Percentiles rank a stretch among this genome's conserved stretches.
Evolutionary conservation across 2,113 vertebrate species (phyloP).

Genomic region (Syngnathus floridae): DNA sequence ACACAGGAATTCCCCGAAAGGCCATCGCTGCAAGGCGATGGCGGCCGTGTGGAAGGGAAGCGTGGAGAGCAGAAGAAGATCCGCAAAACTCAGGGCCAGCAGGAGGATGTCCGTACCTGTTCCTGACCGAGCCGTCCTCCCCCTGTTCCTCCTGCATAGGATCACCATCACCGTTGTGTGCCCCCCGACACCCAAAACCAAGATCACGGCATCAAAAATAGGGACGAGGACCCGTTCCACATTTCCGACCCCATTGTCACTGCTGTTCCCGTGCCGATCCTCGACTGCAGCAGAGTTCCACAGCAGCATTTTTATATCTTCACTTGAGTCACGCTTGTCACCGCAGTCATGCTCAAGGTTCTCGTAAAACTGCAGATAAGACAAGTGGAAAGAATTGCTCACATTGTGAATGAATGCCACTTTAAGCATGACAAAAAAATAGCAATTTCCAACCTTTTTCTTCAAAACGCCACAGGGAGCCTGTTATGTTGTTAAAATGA

Average conservation of each 20-base stretch:
- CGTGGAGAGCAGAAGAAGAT: slow-evolving; percentile 64
- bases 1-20: slow-evolving; percentile 63
- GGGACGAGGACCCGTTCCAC: slow-evolving; percentile 65
- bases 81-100: slow-evolving; percentile 62
- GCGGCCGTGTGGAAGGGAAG: slow-evolving; percentile 65
- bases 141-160: slow-evolving; percentile 49
- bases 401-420: neutral
- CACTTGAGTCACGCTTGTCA: slow-evolving; percentile 9
- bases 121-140: slow-evolving; percentile 10
- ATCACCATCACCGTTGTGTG: slow-evolving; percentile 67
- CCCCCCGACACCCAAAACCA: slow-evolving; percentile 59
- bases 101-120: slow-evolving; percentile 65
- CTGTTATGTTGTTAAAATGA: slow-evolving; percentile 1
- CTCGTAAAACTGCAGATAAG: slow-evolving; percentile 47
- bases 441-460: slow-evolving; percentile 14
- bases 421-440: slow-evolving; percentile 6
- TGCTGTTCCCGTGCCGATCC: slow-evolving; percentile 37
- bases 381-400: slow-evolving; percentile 23
- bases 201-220: slow-evolving; percentile 60
- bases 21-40: slow-evolving; percentile 61
- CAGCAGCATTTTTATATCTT: slow-evolving; percentile 24
- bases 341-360: slow-evolving; percentile 8
- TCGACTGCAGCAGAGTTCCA: slow-evolving; percentile 27
- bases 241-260: slow-evolving; percentile 7
- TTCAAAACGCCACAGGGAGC: neutral